These are phyloP conservation scores for Tetragonula clypearis DNA, from an alignment of 1,140 invertebrate species.

Conservation along the genomic window DNA sequence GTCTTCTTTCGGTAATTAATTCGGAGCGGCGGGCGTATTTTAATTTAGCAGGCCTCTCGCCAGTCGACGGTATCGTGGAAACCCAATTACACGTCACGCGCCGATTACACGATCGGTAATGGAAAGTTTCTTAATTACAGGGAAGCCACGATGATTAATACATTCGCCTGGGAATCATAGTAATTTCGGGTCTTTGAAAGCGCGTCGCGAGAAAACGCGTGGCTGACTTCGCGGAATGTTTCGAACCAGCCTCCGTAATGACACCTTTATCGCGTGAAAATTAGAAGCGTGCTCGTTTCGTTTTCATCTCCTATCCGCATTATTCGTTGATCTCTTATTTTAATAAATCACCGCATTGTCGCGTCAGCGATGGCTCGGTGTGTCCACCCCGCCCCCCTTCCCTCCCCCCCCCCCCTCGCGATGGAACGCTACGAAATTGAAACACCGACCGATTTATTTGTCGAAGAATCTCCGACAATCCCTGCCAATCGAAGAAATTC, in stretches of 20 bases:
- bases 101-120: slow-evolving; percentile 46
- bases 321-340: not conserved
- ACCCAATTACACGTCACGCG: slow-evolving; percentile 35
- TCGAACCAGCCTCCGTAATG: not conserved
- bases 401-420: too few relatives aligned
- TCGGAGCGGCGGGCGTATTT: slow-evolving; percentile 1
- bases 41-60: slow-evolving; percentile 3
- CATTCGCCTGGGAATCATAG: slow-evolving; percentile 42
- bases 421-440: not conserved
- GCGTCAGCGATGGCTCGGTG: too few relatives aligned
- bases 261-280: slow-evolving; percentile 13
- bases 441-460: not conserved
- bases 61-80: slow-evolving; percentile 11
- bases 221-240: not conserved
- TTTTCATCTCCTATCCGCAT: not conserved
- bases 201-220: not conserved
- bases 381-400: too few relatives aligned
- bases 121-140: slow-evolving; percentile 50
- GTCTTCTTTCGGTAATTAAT: slow-evolving; percentile 41
- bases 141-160: slow-evolving; percentile 32
- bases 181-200: slow-evolving; percentile 36
- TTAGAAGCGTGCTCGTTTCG: not conserved
- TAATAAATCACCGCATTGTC: not conserved
- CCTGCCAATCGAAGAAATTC: not conserved
- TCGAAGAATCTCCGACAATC: not conserved